These are phyloP conservation scores for Meliscaeva auricollis DNA, from an alignment of 2,888 invertebrate species.

Conservation along the genomic window DNA sequence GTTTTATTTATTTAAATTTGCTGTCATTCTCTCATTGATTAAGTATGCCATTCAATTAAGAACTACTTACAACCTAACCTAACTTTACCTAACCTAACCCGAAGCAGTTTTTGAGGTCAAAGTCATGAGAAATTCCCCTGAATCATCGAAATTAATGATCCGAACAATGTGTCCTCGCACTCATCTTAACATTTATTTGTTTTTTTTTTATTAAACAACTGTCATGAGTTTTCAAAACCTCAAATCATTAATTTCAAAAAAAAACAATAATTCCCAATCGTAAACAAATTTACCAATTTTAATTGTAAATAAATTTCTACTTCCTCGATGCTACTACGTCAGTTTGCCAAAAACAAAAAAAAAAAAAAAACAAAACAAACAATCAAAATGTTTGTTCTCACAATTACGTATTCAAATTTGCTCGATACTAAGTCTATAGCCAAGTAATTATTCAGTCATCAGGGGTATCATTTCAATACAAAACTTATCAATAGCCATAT, in stretches of 20 bases:
- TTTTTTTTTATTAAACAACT: neutral
- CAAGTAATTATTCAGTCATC: slow-evolving; percentile 23
- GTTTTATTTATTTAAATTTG: too few relatives aligned
- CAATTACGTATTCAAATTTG: slow-evolving; percentile 50
- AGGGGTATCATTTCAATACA: slow-evolving; percentile 26
- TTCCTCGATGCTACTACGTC: slow-evolving; percentile 2
- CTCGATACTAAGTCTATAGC: slow-evolving; percentile 6
- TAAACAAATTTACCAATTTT: neutral
- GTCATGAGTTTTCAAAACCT: neutral
- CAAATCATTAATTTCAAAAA: neutral
- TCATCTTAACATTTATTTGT: too few relatives aligned
- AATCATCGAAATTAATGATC: too few relatives aligned
- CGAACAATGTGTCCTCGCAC: too few relatives aligned
- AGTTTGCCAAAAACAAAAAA: neutral
- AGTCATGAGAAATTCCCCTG: too few relatives aligned
- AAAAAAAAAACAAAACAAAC: neutral
- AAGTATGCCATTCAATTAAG: too few relatives aligned
- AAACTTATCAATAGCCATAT: slow-evolving; percentile 19
- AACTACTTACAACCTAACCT: too few relatives aligned
- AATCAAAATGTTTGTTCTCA: slow-evolving; percentile 42
- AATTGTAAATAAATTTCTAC: slow-evolving; percentile 5
- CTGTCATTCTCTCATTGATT: too few relatives aligned
- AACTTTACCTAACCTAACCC: too few relatives aligned
- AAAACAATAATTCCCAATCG: neutral
- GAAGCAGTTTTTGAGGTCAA: too few relatives aligned